Evolutionary conservation across 2,797 vertebrate genomes (phyloP).

Genomic region (Limnodromus scolopaceus): DNA sequence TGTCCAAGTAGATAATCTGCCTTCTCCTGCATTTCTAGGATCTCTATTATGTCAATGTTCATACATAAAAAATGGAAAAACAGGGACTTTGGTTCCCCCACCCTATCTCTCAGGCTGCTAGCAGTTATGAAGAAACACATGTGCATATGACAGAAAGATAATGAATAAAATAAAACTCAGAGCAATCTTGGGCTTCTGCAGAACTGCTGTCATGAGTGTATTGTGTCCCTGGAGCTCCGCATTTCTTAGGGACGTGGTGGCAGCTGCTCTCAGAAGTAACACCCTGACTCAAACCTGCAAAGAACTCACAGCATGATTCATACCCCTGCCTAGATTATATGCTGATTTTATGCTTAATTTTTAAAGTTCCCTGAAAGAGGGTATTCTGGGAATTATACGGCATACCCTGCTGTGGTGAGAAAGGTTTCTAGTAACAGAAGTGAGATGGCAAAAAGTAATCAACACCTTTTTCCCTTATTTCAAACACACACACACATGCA

Average conservation of each 20-base stretch:
- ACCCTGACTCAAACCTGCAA: constrained; percentile 12
- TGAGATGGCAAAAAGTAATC: background rate
- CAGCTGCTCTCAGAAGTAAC: constrained; percentile 27
- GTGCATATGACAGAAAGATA: background rate
- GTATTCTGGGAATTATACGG: background rate
- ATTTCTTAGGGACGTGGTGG: background rate
- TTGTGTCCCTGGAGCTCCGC: background rate
- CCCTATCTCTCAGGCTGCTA: background rate
- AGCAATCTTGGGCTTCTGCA: background rate
- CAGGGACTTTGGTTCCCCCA: background rate
- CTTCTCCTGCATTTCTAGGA: background rate
- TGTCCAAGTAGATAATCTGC: background rate
- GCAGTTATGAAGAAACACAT: background rate
- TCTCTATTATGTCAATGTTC: background rate
- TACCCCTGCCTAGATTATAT: background rate
- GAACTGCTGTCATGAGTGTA: background rate
- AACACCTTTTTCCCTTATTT: background rate
- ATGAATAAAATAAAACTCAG: background rate
- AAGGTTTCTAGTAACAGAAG: constrained; percentile 15
- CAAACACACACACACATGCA: background rate
- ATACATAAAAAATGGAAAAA: background rate
- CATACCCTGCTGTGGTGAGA: background rate
- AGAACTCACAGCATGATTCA: background rate
- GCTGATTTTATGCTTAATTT: constrained; percentile 3
- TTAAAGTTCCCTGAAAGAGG: background rate